Percentiles rank a stretch among this genome's conserved stretches.
Conservation (phyloP, 2,888 invertebrate genomes). For the Sarcophaga subvicina region DNA sequence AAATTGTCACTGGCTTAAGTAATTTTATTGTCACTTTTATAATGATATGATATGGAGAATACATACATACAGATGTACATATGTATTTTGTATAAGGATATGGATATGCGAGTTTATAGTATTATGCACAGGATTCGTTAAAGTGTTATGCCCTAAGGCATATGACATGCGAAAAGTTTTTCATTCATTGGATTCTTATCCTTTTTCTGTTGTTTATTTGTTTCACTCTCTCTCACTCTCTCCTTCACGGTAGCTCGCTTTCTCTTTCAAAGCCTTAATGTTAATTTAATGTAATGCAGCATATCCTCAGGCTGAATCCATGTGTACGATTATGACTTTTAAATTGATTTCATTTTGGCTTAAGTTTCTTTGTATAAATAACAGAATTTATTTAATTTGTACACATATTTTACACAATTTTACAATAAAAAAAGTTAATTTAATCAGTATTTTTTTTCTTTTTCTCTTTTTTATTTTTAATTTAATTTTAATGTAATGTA, state of each 20-base stretch:
- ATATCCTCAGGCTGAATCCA: constrained; percentile 55
- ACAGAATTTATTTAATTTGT: constrained; percentile 18
- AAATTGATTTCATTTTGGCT: constrained; percentile 63
- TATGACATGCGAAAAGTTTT: constrained; percentile 72
- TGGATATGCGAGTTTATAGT: constrained; percentile 12
- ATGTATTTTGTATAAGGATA: no score
- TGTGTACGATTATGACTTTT: constrained; percentile 63
- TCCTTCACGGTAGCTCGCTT: no score
- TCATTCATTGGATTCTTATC: constrained; percentile 15
- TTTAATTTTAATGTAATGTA: no score
- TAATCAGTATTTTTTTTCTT: neutral
- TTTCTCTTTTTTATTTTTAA: no score
- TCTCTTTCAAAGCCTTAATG: constrained; percentile 43
- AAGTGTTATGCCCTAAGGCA: constrained; percentile 72
- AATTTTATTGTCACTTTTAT: constrained; percentile 73
- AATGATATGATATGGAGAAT: constrained; percentile 57
- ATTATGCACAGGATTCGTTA: constrained; percentile 51
- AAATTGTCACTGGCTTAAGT: constrained; percentile 70
- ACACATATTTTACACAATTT: neutral
- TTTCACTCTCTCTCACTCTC: no score
- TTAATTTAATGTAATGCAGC: constrained; percentile 46
- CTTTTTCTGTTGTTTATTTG: constrained; percentile 66
- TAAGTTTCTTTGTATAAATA: constrained; percentile 43
- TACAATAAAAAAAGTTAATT: neutral
- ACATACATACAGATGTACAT: no score